Percentiles rank a stretch among this genome's conserved stretches.
phyloP scores from a whole-genome alignment of 2,888 invertebrate species.

The Scaptomyza flava region DNA sequence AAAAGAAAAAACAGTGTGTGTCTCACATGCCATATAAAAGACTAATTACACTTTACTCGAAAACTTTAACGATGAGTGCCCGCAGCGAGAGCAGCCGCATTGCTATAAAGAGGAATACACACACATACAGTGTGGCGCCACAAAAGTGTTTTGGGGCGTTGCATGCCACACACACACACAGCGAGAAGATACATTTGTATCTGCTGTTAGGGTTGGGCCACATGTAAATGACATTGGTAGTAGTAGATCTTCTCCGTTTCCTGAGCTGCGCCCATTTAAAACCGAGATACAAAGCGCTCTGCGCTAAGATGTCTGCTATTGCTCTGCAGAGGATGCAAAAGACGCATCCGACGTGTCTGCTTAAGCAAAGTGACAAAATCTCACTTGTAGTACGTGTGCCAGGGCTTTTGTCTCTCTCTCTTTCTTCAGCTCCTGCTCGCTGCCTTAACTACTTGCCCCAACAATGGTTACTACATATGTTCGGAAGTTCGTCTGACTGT shows the following conservation, averaged over 20 bases:
- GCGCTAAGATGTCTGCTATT: conserved; percentile 15
- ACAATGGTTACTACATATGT: conserved; percentile 61
- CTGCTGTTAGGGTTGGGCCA: conserved; percentile 26
- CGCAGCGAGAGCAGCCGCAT: conserved; percentile 51
- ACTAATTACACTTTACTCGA: conserved; percentile 68
- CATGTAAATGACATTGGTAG: conserved; percentile 57
- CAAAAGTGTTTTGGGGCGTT: conserved; percentile 70
- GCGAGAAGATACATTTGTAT: conserved; percentile 65
- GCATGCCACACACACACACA: conserved; percentile 42
- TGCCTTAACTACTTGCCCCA: conserved; percentile 5
- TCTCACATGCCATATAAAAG: conserved; percentile 46
- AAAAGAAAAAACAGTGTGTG: not conserved
- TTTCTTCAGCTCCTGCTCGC: not conserved
- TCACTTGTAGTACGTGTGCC: conserved; percentile 48
- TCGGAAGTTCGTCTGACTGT: conserved; percentile 32
- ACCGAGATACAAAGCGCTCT: conserved; percentile 27
- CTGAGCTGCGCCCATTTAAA: conserved; percentile 25
- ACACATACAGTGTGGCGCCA: conserved; percentile 47
- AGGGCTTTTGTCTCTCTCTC: conserved; percentile 17
- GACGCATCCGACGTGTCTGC: conserved; percentile 67
- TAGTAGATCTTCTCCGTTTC: conserved; percentile 20
- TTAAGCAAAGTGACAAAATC: conserved; percentile 71
- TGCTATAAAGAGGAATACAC: conserved; percentile 60
- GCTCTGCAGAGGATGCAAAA: conserved; percentile 48
- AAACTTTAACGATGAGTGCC: conserved; percentile 66